These are phyloP conservation scores for Anthophora plumipes DNA, from an alignment of 2,888 invertebrate genomes.

Conservation along the genomic window DNA sequence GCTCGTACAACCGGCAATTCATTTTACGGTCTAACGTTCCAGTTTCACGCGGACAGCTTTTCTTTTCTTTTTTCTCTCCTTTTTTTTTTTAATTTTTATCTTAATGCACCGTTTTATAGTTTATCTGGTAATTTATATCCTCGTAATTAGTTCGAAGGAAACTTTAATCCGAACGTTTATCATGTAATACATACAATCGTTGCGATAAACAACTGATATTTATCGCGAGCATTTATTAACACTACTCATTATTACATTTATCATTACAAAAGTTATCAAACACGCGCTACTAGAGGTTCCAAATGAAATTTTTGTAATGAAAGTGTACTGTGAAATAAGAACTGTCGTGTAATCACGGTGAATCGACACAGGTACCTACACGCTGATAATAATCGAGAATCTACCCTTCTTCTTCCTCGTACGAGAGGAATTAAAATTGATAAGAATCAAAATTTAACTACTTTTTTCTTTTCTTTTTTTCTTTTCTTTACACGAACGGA, in stretches of 20 bases:
- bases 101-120: too few species aligned
- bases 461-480: conserved; percentile 11
- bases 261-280: conserved; percentile 9
- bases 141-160: neutral
- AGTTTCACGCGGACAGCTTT: conserved; percentile 19
- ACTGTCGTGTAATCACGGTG: conserved; percentile 50
- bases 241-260: neutral
- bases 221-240: neutral
- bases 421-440: conserved; percentile 58
- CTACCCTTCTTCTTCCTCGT: conserved; percentile 36
- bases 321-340: conserved; percentile 47
- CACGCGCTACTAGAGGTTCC: neutral
- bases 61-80: too few species aligned
- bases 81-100: too few species aligned
- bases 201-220: neutral
- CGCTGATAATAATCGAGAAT: conserved; percentile 58
- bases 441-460: conserved; percentile 39
- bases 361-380: conserved; percentile 51
- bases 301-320: conserved; percentile 49
- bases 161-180: neutral
- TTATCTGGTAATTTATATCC: neutral
- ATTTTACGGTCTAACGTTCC: conserved; percentile 21
- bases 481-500: neutral
- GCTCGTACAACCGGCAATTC: conserved; percentile 14
- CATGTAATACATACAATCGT: neutral